Percentiles rank a stretch among this genome's conserved stretches.
phyloP scores from a whole-genome alignment of 2,113 vertebrate species.

The Trematocara macrostoma region DNA sequence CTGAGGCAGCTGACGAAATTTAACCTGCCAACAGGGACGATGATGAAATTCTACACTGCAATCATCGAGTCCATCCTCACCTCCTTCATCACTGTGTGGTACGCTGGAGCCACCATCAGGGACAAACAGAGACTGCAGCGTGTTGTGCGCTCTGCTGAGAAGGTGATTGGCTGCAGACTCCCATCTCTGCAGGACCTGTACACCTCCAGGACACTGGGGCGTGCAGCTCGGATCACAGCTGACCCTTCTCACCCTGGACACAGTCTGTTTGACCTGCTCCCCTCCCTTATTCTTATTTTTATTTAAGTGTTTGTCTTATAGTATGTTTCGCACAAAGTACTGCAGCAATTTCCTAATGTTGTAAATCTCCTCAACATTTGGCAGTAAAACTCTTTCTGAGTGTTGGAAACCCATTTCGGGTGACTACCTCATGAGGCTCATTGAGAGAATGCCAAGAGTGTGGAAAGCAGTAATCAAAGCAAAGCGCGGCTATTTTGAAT shows the following conservation, averaged over 20 bases:
- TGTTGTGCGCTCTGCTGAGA: accelerated
- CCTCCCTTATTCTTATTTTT: not conserved
- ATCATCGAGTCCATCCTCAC: not conserved
- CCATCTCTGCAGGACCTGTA: too few relatives aligned
- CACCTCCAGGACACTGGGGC: accelerated
- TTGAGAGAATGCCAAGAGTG: not conserved
- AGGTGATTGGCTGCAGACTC: not conserved
- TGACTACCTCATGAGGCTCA: not conserved
- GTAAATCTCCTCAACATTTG: not conserved
- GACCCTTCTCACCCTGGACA: not conserved
- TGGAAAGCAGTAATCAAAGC: not conserved
- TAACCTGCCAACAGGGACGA: not conserved
- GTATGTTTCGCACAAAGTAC: not conserved
- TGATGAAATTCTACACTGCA: not conserved
- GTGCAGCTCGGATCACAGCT: not conserved
- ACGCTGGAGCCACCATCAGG: not conserved
- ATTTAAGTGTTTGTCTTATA: not conserved
- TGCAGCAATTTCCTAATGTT: not conserved
- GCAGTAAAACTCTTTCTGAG: not conserved
- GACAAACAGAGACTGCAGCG: not conserved
- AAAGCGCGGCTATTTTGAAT: not conserved
- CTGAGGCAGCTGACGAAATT: not conserved
- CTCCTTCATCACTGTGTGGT: not conserved
- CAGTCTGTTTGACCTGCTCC: not conserved
- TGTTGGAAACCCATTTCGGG: not conserved